Evolutionary conservation across 2,888 invertebrate species (phyloP).

Genomic region (Euphydryas editha): DNA sequence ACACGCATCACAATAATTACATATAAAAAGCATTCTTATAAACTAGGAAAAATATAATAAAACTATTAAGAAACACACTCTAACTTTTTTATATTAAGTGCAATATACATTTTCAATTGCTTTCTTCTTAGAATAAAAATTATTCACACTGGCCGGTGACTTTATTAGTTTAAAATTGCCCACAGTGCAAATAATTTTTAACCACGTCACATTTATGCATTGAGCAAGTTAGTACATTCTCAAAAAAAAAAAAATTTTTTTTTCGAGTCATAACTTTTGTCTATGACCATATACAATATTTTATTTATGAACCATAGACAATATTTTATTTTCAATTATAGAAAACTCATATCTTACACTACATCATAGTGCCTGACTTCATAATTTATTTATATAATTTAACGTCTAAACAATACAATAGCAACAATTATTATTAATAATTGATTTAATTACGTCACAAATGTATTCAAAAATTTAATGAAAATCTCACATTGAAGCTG

Average conservation of each 20-base stretch:
- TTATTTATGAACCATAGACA: neutral
- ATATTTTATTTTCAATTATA: neutral
- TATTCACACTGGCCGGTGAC: slow-evolving; percentile 23
- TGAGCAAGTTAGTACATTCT: slow-evolving; percentile 35
- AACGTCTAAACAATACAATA: slow-evolving; percentile 17
- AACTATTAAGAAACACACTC: slow-evolving; percentile 58
- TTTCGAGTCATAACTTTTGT: neutral
- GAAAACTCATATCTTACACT: neutral
- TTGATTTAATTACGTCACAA: slow-evolving; percentile 12
- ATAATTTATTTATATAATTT: slow-evolving; percentile 11
- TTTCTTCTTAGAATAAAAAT: slow-evolving; percentile 33
- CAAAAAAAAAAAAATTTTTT: neutral
- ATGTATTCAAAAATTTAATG: neutral
- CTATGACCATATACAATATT: neutral
- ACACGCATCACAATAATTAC: slow-evolving; percentile 51
- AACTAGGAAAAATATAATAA: slow-evolving; percentile 59
- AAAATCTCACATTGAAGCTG: no score
- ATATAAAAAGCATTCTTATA: slow-evolving; percentile 73
- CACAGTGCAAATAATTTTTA: slow-evolving; percentile 1
- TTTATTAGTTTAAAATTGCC: neutral
- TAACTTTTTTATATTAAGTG: slow-evolving; percentile 54
- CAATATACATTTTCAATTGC: slow-evolving; percentile 55
- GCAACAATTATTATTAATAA: slow-evolving; percentile 1
- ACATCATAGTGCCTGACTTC: slow-evolving; percentile 12
- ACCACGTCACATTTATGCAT: slow-evolving; percentile 18